Conservation (phyloP, 2,888 invertebrate genomes). For the Xylocampa areola region DNA sequence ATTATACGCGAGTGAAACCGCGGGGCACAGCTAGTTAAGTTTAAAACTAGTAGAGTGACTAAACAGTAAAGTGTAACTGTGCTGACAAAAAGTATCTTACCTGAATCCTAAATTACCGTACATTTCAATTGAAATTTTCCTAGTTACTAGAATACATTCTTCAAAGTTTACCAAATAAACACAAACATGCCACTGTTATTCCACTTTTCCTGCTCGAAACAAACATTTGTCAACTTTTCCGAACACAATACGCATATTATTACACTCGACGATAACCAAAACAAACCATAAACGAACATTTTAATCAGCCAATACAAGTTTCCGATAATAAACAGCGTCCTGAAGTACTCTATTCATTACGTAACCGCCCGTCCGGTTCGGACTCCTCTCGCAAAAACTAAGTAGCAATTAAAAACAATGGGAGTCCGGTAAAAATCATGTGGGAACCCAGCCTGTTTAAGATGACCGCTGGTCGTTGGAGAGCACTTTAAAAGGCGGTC, state of each 20-base stretch:
- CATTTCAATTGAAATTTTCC: too few species aligned
- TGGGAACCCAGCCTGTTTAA: conserved; percentile 62
- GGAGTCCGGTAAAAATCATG: conserved; percentile 67
- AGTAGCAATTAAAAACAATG: conserved; percentile 82
- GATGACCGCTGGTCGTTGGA: conserved; percentile 63
- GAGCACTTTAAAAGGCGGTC: conserved; percentile 66
- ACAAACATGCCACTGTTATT: conserved; percentile 8
- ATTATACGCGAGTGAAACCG: too few species aligned
- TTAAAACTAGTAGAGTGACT: too few species aligned
- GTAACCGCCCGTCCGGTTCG: conserved; percentile 59
- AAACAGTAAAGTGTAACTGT: too few species aligned
- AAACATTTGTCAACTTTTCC: conserved; percentile 10
- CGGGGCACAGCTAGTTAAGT: too few species aligned
- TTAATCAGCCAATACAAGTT: conserved; percentile 52
- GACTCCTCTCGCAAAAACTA: conserved; percentile 69
- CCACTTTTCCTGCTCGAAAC: conserved; percentile 17
- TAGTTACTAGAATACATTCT: neutral
- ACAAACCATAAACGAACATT: conserved; percentile 36
- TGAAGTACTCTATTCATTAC: conserved; percentile 69
- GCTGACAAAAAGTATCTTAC: too few species aligned
- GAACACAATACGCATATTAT: conserved; percentile 6
- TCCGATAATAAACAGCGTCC: conserved; percentile 36
- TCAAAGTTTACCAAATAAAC: neutral
- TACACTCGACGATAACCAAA: conserved; percentile 20
- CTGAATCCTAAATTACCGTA: too few species aligned